phyloP scores from a whole-genome alignment of 2,797 vertebrate species.

The Saxicola maurus region DNA sequence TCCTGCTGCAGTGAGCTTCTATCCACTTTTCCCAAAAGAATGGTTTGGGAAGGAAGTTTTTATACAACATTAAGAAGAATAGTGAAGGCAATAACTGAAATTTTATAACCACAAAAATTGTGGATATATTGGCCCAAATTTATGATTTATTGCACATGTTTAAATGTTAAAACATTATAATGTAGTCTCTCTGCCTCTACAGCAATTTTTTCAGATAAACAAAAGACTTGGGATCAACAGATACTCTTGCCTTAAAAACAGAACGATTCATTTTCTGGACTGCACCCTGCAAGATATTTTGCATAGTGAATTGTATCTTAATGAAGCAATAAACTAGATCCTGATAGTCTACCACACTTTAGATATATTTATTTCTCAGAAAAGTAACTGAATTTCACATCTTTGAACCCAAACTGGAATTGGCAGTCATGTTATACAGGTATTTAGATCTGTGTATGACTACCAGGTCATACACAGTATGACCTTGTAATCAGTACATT shows the following conservation, averaged over 20 bases:
- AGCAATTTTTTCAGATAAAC: not conserved
- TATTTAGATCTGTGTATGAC: not conserved
- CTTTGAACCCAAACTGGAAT: not conserved
- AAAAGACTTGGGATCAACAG: not conserved
- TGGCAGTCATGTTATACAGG: too few species aligned
- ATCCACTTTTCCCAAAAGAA: not conserved
- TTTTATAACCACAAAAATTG: not conserved
- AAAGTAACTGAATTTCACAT: not conserved
- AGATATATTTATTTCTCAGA: not conserved
- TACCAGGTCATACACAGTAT: too few species aligned
- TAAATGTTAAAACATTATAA: not conserved
- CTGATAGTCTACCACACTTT: not conserved
- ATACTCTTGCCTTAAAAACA: not conserved
- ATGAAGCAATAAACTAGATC: not conserved
- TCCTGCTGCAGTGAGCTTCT: slow-evolving; percentile 21
- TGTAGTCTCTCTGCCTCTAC: not conserved
- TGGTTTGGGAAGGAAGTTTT: slow-evolving; percentile 42
- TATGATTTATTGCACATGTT: not conserved
- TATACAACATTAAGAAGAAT: not conserved
- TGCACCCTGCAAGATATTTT: not conserved
- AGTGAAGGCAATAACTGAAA: not conserved
- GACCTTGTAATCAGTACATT: not conserved
- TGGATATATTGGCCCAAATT: not conserved
- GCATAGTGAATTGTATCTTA: not conserved
- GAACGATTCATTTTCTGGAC: not conserved